A percentile compares a stretch with the other conserved stretches of the same genome.
These are phyloP conservation scores for Leptosomus discolor DNA, from an alignment of 2,113 vertebrate species.

Conservation along the genomic window DNA sequence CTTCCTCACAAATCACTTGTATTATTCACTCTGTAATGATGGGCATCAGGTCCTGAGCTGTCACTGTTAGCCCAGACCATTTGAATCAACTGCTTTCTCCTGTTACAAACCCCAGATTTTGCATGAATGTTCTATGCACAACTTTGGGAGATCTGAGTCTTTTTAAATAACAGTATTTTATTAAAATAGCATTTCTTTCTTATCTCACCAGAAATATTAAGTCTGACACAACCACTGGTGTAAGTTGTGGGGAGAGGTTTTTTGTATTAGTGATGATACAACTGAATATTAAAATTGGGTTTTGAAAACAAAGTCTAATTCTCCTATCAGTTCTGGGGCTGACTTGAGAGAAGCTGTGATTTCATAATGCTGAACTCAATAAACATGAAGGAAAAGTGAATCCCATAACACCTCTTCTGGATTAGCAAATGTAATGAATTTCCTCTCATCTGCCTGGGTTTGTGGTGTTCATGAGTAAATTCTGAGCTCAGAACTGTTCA, in stretches of 20 bases:
- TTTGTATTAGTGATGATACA: background rate
- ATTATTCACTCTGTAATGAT: background rate
- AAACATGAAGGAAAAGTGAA: background rate
- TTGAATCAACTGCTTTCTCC: background rate
- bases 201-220: background rate
- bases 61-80: background rate
- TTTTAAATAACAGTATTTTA: background rate
- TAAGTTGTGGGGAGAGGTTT: background rate
- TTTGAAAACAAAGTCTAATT: background rate
- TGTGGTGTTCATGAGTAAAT: background rate
- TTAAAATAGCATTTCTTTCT: background rate
- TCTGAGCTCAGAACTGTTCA: background rate
- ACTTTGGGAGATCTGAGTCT: background rate
- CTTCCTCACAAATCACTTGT: background rate
- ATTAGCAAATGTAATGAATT: background rate
- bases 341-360: background rate
- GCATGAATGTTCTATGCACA: background rate
- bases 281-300: background rate
- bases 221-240: background rate
- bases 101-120: background rate
- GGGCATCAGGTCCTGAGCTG: background rate
- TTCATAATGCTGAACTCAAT: background rate
- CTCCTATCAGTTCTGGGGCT: background rate
- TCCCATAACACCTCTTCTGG: background rate
- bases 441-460: background rate